Conservation (phyloP, 2,113 vertebrate species). For the Hyla sarda region DNA sequence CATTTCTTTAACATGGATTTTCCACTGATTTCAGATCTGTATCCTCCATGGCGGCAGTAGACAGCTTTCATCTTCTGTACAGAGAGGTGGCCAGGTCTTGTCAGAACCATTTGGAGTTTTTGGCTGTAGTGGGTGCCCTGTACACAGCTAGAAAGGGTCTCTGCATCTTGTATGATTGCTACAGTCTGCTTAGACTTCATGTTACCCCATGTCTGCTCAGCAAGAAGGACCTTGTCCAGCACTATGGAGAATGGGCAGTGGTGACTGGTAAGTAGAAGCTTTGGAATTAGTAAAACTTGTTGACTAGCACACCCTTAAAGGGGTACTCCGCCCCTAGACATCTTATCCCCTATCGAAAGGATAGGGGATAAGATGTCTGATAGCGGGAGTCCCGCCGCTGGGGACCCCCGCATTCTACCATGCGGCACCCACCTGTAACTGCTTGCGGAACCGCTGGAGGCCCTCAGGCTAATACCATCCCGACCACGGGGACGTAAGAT, state of each 20-base stretch:
- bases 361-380: too few species aligned
- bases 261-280: constrained; percentile 81
- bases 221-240: constrained; percentile 74
- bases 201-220: constrained; percentile 81
- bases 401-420: too few species aligned
- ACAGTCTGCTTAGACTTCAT: constrained; percentile 79
- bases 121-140: constrained; percentile 88
- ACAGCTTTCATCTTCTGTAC: constrained; percentile 89
- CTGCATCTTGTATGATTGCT: constrained; percentile 76
- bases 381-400: too few species aligned
- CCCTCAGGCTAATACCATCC: too few species aligned
- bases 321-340: too few species aligned
- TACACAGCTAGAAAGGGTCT: constrained; percentile 80
- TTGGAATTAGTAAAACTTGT: too few species aligned
- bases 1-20: background rate
- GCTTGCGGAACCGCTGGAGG: too few species aligned
- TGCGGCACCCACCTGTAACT: too few species aligned
- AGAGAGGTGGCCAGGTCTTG: constrained; percentile 87
- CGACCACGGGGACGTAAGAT: too few species aligned
- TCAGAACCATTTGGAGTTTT: constrained; percentile 81
- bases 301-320: too few species aligned
- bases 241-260: constrained; percentile 90
- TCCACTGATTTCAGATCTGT: background rate
- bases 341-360: too few species aligned
- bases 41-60: constrained; percentile 89